These are phyloP conservation scores for Osmoderma eremita DNA, from an alignment of 2,888 invertebrate genomes.

Conservation along the genomic window DNA sequence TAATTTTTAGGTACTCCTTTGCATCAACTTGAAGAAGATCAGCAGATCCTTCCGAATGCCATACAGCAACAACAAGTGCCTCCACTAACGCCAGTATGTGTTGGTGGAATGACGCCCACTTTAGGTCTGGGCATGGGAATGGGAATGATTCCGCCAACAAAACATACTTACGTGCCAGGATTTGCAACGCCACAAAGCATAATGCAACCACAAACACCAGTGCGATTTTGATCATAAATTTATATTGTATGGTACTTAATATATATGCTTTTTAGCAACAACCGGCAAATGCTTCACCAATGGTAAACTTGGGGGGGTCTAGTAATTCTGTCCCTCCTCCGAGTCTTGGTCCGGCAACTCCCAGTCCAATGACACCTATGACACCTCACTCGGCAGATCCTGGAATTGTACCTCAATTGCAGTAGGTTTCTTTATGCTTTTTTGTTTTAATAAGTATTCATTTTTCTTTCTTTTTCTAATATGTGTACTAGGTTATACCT, in stretches of 20 bases:
- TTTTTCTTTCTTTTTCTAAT: no score
- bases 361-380: slow-evolving; percentile 86
- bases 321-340: slow-evolving; percentile 70
- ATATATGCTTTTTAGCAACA: slow-evolving; percentile 29
- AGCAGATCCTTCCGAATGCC: slow-evolving; percentile 87
- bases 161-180: slow-evolving; percentile 79
- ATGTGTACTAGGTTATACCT: no score
- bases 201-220: slow-evolving; percentile 92
- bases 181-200: slow-evolving; percentile 84
- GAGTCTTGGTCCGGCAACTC: slow-evolving; percentile 78
- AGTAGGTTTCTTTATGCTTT: slow-evolving; percentile 68
- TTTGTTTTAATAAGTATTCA: not conserved
- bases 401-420: slow-evolving; percentile 91
- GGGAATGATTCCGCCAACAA: slow-evolving; percentile 76
- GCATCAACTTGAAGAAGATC: slow-evolving; percentile 91
- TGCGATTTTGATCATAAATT: slow-evolving; percentile 54
- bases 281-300: slow-evolving; percentile 68
- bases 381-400: slow-evolving; percentile 94
- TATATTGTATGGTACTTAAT: no score
- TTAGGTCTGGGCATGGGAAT: slow-evolving; percentile 72
- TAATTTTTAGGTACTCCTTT: slow-evolving; percentile 74
- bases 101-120: slow-evolving; percentile 67
- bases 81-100: slow-evolving; percentile 67
- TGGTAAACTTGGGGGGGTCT: slow-evolving; percentile 74
- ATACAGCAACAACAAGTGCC: slow-evolving; percentile 75